Evolutionary conservation across 2,888 invertebrate genomes (phyloP), one percentile per base, ranked within the genome.

Genomic region (Cacoxenus indagator): DNA sequence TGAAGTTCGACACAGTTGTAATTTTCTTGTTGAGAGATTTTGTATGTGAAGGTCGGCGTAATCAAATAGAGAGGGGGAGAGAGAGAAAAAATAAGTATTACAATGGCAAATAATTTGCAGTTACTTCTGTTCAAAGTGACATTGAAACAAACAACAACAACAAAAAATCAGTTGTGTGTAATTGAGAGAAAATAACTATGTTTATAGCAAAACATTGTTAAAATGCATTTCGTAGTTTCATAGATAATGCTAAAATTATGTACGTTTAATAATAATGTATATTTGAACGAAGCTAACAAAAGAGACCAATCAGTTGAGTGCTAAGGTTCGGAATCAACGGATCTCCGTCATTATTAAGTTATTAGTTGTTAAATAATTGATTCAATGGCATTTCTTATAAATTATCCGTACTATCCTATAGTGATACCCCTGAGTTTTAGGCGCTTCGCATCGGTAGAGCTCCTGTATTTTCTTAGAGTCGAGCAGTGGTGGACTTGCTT

Each of bases 21-120:
- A 85, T 85, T 86, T 85, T 86, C 83, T 82, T 82, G 85, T 78
- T 85, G 84, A 86, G 77, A 85, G 85, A 81, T 76, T 85, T 86
- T 85, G 80, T 86, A 81, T 85, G 85, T 85, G 84, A 86, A 85
- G 84, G 84, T 83, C 83, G 72, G 26, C 54, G 75, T 68, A 67
- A 59, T 78, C 76, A 77, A 76, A 70, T 72, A 67, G 71, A 67
- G 66, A 70, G n/a, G n/a, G 75, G 70, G 67, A 62, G 43, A 6
- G 5, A 64, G n/a, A 37, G 27, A 48, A 59, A 55, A 19, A 54
- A 37, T 24, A 65, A 51, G 46, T 74, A 73, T 78, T 78, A 80
- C 84, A 84, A 84, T 84, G 81, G 80, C 81, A 84, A 78, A 75
- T 83, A 80, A 75, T 79, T 77, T 80, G 76, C 76, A 76, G 75